A percentile compares a stretch with the other conserved stretches of the same genome.
These are phyloP conservation scores for Drosophila pseudotalamancana DNA, from an alignment of 2,888 invertebrate genomes.

Conservation along the genomic window DNA sequence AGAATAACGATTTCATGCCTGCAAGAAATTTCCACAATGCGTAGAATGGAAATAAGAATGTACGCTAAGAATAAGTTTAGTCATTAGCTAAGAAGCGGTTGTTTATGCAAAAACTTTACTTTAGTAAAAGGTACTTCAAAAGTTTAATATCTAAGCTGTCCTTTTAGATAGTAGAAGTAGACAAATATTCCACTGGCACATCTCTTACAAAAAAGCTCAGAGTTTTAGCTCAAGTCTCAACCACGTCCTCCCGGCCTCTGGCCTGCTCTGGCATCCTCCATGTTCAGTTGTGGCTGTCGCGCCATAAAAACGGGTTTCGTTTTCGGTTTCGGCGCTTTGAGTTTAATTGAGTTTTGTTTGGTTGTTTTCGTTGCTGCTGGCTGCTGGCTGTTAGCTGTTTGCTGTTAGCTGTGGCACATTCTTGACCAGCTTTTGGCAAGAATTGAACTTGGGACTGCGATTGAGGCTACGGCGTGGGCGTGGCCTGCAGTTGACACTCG, in stretches of 20 bases:
- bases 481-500: conserved; percentile 40
- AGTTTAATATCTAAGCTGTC: too few species aligned
- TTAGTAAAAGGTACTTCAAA: too few species aligned
- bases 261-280: conserved; percentile 6
- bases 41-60: too few species aligned
- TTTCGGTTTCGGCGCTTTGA: conserved; percentile 55
- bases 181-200: background rate
- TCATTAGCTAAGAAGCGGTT: too few species aligned
- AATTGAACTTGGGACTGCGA: conserved; percentile 50
- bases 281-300: conserved; percentile 29
- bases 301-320: conserved; percentile 46
- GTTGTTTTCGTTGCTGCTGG: conserved; percentile 16
- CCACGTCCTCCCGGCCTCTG: background rate
- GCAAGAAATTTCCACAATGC: background rate
- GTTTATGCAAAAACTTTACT: too few species aligned
- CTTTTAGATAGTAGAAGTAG: background rate
- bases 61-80: too few species aligned
- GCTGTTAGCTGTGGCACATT: conserved; percentile 42
- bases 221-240: conserved; percentile 2
- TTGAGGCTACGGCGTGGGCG: conserved; percentile 12
- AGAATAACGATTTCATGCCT: background rate
- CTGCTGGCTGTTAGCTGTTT: conserved; percentile 2
- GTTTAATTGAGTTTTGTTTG: conserved; percentile 56
- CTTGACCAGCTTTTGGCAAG: conserved; percentile 45
- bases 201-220: background rate